Conservation (phyloP, 2,888 invertebrate species). For the Diachrysia chrysitis region DNA sequence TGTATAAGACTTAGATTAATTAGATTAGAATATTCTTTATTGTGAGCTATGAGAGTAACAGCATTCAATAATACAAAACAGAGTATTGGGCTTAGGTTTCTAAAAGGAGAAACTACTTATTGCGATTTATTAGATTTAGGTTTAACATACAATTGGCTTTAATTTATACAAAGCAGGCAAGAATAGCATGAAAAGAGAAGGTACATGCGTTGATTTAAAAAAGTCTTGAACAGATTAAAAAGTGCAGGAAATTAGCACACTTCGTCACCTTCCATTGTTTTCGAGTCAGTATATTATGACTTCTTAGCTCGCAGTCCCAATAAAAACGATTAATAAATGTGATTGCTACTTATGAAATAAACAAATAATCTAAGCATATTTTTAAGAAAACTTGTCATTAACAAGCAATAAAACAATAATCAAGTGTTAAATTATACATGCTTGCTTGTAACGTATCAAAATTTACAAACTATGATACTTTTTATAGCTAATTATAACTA, state of each 20-base stretch:
- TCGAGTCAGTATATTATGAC: neutral
- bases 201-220: no score
- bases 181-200: no score
- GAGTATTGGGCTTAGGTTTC: no score
- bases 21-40: no score
- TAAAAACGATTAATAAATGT: neutral
- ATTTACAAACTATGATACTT: neutral
- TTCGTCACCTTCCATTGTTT: neutral
- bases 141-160: no score
- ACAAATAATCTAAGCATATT: neutral
- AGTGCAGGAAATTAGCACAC: neutral
- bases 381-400: neutral
- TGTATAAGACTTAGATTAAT: no score
- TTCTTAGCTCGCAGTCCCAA: neutral
- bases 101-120: no score
- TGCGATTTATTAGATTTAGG: no score
- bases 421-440: neutral
- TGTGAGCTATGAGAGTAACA: no score
- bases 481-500: neutral
- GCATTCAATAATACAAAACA: no score
- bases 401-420: neutral
- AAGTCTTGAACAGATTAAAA: no score
- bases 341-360: neutral
- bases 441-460: neutral
- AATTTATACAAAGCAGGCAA: no score